Conservation (phyloP, 2,113 vertebrate genomes). For the Rhodinocichla rosea region DNA sequence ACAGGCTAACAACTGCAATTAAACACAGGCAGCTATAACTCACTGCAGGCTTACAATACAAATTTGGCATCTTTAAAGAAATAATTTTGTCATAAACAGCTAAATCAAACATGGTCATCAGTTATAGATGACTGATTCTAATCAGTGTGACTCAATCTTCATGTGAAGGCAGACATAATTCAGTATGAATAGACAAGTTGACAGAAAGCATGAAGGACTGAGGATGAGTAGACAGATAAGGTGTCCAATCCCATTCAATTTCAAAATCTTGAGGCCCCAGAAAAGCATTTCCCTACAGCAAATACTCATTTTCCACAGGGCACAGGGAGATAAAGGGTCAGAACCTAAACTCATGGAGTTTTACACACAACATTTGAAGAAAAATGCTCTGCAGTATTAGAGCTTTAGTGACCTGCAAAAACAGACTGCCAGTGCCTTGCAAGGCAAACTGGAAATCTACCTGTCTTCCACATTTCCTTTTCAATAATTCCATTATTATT, state of each 20-base stretch:
- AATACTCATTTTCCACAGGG: neutral
- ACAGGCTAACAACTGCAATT: neutral
- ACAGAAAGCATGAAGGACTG: neutral
- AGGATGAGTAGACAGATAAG: neutral
- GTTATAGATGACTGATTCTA: neutral
- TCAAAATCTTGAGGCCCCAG: neutral
- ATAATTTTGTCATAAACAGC: neutral
- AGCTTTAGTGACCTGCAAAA: neutral
- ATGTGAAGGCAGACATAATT: neutral
- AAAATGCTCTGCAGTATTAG: neutral
- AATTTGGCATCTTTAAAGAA: neutral
- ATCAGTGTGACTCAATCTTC: neutral
- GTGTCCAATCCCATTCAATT: neutral
- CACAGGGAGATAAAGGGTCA: neutral
- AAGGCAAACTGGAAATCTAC: neutral
- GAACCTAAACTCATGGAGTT: fast-evolving
- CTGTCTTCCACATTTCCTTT: neutral
- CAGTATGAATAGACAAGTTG: neutral
- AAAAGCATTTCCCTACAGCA: neutral
- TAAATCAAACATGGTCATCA: neutral
- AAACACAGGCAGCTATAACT: neutral
- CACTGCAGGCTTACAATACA: neutral
- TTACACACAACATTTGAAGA: neutral
- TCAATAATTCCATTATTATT: neutral
- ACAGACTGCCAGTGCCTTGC: neutral